These are phyloP conservation scores for Melopsittacus undulatus DNA, from an alignment of 2,797 vertebrate genomes.

Conservation along the genomic window DNA sequence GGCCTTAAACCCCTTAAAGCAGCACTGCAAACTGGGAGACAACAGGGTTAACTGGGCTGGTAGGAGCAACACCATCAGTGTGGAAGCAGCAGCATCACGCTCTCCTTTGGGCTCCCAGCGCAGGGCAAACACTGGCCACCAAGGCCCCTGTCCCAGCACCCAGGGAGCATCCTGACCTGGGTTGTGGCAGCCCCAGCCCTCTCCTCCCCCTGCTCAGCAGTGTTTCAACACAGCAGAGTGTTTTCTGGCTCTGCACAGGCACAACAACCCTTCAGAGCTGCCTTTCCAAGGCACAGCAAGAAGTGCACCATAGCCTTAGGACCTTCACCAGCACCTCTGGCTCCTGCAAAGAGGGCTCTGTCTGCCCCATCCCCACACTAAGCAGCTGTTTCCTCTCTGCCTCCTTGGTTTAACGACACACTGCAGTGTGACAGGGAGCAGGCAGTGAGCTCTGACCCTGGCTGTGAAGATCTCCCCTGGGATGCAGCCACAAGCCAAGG, in stretches of 20 bases:
- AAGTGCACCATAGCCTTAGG: neutral
- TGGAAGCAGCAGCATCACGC: neutral
- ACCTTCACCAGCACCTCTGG: neutral
- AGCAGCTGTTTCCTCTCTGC: neutral
- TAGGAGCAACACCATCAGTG: neutral
- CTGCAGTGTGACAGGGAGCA: neutral
- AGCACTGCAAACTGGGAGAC: neutral
- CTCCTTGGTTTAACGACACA: neutral
- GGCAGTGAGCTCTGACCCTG: fast-evolving
- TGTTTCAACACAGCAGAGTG: neutral
- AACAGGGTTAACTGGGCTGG: neutral
- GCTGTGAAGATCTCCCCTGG: neutral
- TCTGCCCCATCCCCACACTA: neutral
- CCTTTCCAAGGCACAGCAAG: neutral
- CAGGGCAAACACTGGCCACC: fast-evolving
- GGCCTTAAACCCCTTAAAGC: neutral
- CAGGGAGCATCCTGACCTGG: neutral
- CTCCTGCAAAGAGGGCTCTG: neutral
- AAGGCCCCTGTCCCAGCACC: fast-evolving
- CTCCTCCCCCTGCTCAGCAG: neutral
- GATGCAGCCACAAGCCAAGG: neutral
- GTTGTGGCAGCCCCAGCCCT: neutral
- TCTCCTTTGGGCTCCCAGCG: neutral
- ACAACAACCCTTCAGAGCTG: neutral
- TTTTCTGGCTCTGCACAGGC: neutral